Evolutionary conservation across 2,888 invertebrate species (phyloP).

Genomic region (Linyphia triangularis): DNA sequence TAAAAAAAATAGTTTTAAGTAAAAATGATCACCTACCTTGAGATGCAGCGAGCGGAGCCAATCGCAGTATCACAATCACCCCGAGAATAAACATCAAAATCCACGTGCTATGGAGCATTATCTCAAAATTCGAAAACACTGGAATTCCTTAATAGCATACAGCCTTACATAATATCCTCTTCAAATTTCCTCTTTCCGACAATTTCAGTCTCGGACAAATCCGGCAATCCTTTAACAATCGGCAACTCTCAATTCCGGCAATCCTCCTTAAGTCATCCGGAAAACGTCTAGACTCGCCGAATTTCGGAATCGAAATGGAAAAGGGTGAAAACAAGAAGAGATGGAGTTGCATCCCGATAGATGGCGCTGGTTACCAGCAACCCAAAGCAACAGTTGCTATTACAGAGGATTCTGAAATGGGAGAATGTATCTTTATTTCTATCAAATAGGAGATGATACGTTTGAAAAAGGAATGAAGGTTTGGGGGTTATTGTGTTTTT

Average conservation of each 20-base stretch:
- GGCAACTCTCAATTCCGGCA: background rate
- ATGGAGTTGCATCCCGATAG: background rate
- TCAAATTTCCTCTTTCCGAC: background rate
- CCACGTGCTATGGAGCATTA: conserved; percentile 36
- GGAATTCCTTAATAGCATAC: background rate
- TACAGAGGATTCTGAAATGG: background rate
- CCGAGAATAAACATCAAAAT: background rate
- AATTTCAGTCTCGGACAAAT: background rate
- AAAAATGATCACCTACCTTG: conserved; percentile 4
- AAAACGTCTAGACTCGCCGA: background rate
- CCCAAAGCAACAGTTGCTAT: conserved; percentile 29
- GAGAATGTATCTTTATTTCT: background rate
- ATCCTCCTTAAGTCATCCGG: background rate
- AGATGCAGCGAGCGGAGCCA: background rate
- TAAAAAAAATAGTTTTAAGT: too few relatives aligned
- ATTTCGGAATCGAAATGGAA: conserved; percentile 25
- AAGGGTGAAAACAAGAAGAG: background rate
- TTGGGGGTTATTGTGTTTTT: background rate
- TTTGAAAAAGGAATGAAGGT: background rate
- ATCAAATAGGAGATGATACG: background rate
- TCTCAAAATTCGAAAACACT: background rate
- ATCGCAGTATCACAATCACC: background rate
- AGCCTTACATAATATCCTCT: background rate
- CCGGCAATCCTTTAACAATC: background rate
- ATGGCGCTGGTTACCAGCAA: background rate